Base-by-base conservation (phyloP, 2,797 vertebrate species). In the Benthosema pterotum region DNA sequence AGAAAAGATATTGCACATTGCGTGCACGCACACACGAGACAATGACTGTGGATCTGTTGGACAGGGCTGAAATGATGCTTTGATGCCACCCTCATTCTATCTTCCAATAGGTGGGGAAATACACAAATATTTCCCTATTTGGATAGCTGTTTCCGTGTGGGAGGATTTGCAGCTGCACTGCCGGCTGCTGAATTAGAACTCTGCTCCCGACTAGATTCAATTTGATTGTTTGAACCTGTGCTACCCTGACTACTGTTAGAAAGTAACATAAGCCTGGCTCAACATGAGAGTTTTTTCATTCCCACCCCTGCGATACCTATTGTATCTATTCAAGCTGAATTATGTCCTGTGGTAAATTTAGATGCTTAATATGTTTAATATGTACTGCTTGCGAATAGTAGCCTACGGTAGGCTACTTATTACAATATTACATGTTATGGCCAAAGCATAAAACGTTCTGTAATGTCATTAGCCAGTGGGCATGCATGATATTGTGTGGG, bases 1-100 rank as follows among this genome's bases (percentile, higher is more conserved):
- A 7, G 3, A 17, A 49, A 16, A 49, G 11, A 16, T 18, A 28
- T 64, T n/a, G n/a, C n/a, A n/a, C n/a, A n/a, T n/a, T n/a, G n/a
- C n/a, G n/a, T n/a, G n/a, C n/a, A n/a, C n/a, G n/a, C n/a, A 87
- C 80, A 70, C 15, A 59, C n/a, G 52, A 58, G 60, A 69, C 52
- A 71, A 74, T 64, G 65, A 67, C 18, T 63, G 48, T 57, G 57
- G 15, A 25, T 11, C 16, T 59, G 28, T 22, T 45, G 25, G 64
- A 28, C 14, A 4, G 42, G 14, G 42, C 28, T 38, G 50, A 60
- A 52, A 51, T 18, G 43, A 16, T 32, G 63, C 52, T 32, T n/a
- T 3, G 0, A 42, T n/a, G 42, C 28, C 15, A 49, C 45, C 28
- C 4, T 61, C 67, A 51, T 17, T 22, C 14, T 1, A 15, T 53